Evolutionary conservation across 2,113 vertebrate species (phyloP), one percentile per base, ranked within the genome.

Genomic region (Elephantulus edwardii): DNA sequence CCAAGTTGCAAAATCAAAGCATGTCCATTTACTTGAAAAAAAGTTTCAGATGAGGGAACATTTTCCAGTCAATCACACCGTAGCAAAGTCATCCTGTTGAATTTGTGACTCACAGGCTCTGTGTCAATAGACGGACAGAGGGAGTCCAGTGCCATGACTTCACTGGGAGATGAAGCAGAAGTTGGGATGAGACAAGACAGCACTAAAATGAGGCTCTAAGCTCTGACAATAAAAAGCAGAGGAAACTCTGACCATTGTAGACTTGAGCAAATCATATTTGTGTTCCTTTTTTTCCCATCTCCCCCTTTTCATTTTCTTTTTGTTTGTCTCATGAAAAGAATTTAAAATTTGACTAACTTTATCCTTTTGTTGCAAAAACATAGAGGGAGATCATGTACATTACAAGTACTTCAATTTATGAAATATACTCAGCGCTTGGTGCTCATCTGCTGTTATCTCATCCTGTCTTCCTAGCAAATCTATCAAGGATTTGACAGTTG

Each of bases 51-150:
- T 92, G 95, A 96, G 95, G 78, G 80, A 95, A 94, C 94, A 94
- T 90, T 91, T 97, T 95, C 75, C 94, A 96, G 90, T 58, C 84
- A 89, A 93, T 94, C 95, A 93, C 0, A 8, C 79, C 92, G 70
- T 83, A 91, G 83, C 95, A 91, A 96, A 96, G 91, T 96, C 96
- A 97, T 92, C 42, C 56, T 87, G 93, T 95, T 96, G 95, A 94
- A 96, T 84, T 66, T 91, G 85, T 97, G 96, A 97, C 95, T 97
- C 96, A 97, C 79, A 76, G 84, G 93, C 92, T 95, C 95, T 40
- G 8, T 95, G 96, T 96, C 96, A 94, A 93, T 93, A 94, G 92
- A 94, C 6, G 6, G 0, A 46, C 68, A 87, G 86, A 95, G 60
- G 76, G 80, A 96, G 93, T 48, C 83, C 70, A 94, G 85, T 72